Conservation (phyloP, 2,888 invertebrate species). For the Copidosoma aretas region DNA sequence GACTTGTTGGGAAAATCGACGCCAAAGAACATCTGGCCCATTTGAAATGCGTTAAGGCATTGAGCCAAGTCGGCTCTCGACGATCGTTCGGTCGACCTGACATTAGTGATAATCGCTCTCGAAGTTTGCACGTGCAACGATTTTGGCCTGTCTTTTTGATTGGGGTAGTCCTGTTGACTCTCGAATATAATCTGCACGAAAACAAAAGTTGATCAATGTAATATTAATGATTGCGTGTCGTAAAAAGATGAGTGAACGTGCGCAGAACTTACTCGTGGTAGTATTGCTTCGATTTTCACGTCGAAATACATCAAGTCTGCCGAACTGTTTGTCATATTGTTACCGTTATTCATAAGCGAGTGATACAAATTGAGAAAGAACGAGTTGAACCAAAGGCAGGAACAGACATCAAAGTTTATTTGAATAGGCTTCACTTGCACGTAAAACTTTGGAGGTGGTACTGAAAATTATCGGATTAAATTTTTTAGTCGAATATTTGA, state of each 20-base stretch:
- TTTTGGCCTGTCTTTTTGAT: conserved; percentile 86
- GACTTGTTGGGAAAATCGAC: conserved; percentile 77
- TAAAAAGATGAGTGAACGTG: conserved; percentile 2
- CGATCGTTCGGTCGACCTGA: conserved; percentile 69
- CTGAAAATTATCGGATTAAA: conserved; percentile 65
- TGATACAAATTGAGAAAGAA: conserved; percentile 88
- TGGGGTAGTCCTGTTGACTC: conserved; percentile 76
- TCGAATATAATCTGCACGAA: conserved; percentile 82
- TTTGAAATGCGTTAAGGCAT: conserved; percentile 78
- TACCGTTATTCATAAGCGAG: conserved; percentile 68
- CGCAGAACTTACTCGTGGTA: conserved; percentile 79
- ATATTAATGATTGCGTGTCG: background rate
- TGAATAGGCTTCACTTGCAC: conserved; percentile 90
- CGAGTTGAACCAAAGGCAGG: conserved; percentile 92
- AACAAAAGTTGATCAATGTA: conserved; percentile 39
- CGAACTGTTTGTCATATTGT: conserved; percentile 52
- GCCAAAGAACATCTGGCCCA: conserved; percentile 77
- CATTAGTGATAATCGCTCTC: conserved; percentile 75
- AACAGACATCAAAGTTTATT: conserved; percentile 84
- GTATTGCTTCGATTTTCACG: conserved; percentile 88
- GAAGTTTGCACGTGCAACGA: conserved; percentile 86
- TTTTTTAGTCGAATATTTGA: background rate
- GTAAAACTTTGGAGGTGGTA: conserved; percentile 92
- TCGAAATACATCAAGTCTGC: conserved; percentile 74
- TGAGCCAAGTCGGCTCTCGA: conserved; percentile 82